Conservation (phyloP, 35 echinoderm and acorn worm genomes). For the Anneissia japonica region DNA sequence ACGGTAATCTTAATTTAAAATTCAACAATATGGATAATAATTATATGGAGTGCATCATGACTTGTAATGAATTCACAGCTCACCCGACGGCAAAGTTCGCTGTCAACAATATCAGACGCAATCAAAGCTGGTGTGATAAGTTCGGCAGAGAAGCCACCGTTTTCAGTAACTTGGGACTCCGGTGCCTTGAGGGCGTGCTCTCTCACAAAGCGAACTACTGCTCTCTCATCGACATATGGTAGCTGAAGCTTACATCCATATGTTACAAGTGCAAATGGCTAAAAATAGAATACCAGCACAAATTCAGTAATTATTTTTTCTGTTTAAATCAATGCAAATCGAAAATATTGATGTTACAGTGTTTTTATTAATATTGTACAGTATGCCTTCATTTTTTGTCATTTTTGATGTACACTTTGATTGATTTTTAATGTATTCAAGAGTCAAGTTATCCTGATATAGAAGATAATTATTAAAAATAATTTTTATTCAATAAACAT, state of each 20-base stretch:
- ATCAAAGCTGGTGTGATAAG: neutral
- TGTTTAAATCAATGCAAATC: too few relatives aligned
- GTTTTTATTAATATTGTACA: too few relatives aligned
- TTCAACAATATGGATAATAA: too few relatives aligned
- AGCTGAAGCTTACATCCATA: slow-evolving; percentile 58
- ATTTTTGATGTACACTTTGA: too few relatives aligned
- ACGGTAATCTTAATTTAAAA: too few relatives aligned
- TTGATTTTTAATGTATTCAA: too few relatives aligned
- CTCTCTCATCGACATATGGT: slow-evolving; percentile 12
- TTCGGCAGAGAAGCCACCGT: slow-evolving; percentile 30
- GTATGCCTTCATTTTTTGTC: too few relatives aligned
- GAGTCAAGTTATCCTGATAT: too few relatives aligned
- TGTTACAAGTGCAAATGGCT: slow-evolving; percentile 58
- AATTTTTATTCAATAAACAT: too few relatives aligned
- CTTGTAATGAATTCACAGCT: neutral
- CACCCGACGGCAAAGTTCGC: slow-evolving; percentile 33
- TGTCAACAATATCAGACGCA: neutral
- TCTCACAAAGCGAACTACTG: slow-evolving; percentile 29
- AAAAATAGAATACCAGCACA: neutral
- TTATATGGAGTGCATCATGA: too few relatives aligned
- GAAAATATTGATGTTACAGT: too few relatives aligned
- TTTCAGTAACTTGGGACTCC: neutral
- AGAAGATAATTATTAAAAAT: too few relatives aligned
- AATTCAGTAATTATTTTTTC: neutral
- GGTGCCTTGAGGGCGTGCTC: slow-evolving; percentile 40